phyloP scores from a whole-genome alignment of 2,888 invertebrate species.

The Lycia hirtaria region DNA sequence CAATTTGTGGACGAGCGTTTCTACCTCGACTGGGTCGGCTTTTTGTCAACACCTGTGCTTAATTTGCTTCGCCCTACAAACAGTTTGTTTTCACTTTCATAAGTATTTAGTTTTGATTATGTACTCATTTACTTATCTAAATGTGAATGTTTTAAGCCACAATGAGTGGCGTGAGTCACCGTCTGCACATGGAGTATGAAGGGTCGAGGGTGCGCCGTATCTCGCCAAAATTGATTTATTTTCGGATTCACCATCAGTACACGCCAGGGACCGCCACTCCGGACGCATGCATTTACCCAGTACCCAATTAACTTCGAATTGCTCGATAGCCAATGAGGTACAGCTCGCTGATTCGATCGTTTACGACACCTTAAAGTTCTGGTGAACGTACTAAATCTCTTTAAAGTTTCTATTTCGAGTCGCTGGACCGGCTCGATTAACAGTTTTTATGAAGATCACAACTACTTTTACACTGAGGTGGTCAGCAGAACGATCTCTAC shows the following conservation, averaged over 20 bases:
- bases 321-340: conserved; percentile 68
- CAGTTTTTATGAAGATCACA: conserved; percentile 66
- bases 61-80: conserved; percentile 69
- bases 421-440: conserved; percentile 69
- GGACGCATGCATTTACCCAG: conserved; percentile 34
- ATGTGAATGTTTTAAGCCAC: conserved; percentile 18
- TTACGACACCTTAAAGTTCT: conserved; percentile 66
- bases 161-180: conserved; percentile 39
- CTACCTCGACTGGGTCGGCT: conserved; percentile 51
- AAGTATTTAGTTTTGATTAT: conserved; percentile 27
- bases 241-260: conserved; percentile 47
- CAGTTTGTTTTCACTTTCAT: conserved; percentile 52
- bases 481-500: conserved; percentile 57
- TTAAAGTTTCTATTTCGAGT: conserved; percentile 70
- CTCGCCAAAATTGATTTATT: conserved; percentile 50
- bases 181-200: conserved; percentile 34
- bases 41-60: conserved; percentile 76
- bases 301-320: conserved; percentile 54
- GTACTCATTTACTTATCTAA: conserved; percentile 12
- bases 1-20: conserved; percentile 65
- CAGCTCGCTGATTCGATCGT: conserved; percentile 52
- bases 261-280: conserved; percentile 39
- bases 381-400: conserved; percentile 53
- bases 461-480: conserved; percentile 56
- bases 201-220: conserved; percentile 40